These are phyloP conservation scores for Serilophus lunatus DNA, from an alignment of 2,113 vertebrate species.

Conservation along the genomic window DNA sequence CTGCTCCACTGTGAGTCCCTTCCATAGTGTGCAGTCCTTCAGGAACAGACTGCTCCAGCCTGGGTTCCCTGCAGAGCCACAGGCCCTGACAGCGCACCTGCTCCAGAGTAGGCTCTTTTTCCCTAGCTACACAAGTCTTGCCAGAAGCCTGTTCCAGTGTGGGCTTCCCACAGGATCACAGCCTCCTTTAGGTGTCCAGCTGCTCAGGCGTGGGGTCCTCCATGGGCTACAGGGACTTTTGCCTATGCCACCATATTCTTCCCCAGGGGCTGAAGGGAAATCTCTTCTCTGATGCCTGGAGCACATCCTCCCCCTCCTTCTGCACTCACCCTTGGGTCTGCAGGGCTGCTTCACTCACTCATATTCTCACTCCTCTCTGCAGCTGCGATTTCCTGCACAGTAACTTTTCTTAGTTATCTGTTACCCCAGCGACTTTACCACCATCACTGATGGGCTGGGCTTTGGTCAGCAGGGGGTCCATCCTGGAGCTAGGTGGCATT, in stretches of 20 bases:
- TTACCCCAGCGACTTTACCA: background rate
- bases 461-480: accelerated
- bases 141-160: background rate
- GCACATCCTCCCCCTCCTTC: background rate
- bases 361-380: background rate
- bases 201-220: accelerated
- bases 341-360: background rate
- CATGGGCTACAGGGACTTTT: background rate
- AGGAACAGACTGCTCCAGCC: background rate
- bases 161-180: background rate
- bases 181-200: accelerated
- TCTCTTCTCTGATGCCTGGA: accelerated
- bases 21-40: background rate
- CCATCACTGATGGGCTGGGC: accelerated
- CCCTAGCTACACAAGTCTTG: background rate
- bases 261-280: accelerated
- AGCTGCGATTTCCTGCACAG: background rate
- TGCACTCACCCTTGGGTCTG: background rate
- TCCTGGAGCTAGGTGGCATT: background rate
- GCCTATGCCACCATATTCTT: background rate
- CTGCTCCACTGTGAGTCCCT: background rate
- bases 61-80: too few species aligned
- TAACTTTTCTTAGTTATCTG: too few species aligned
- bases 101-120: background rate
- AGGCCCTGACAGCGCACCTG: background rate